Conservation (phyloP, 1,140 invertebrate genomes). For the Tetramorium simillimum region DNA sequence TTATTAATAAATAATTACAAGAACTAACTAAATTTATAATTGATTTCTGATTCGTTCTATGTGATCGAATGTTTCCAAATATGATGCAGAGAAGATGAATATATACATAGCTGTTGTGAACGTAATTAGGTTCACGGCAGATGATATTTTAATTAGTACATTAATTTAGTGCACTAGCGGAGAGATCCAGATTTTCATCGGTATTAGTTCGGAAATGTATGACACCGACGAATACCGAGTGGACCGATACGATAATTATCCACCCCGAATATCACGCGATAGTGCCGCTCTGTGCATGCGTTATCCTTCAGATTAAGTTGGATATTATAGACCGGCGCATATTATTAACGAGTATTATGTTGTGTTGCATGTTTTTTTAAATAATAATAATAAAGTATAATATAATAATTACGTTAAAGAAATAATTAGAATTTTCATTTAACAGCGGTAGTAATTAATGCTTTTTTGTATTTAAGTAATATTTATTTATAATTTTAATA, state of each 20-base stretch:
- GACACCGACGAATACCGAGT: slow-evolving; percentile 31
- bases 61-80: background rate
- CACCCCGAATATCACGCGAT: slow-evolving; percentile 25
- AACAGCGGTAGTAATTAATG: background rate
- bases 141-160: slow-evolving; percentile 41
- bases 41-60: background rate
- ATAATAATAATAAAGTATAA: too few relatives aligned
- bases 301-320: slow-evolving; percentile 4
- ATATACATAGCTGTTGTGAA: background rate
- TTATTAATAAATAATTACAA: background rate
- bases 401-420: background rate
- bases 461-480: background rate
- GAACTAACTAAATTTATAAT: background rate
- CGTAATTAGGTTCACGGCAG: slow-evolving; percentile 20
- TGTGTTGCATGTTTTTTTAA: background rate
- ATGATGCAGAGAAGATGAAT: background rate
- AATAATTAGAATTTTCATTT: background rate
- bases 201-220: slow-evolving; percentile 42
- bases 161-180: background rate
- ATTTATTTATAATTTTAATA: background rate
- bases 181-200: slow-evolving; percentile 42
- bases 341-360: background rate
- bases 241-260: slow-evolving; percentile 48
- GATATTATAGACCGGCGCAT: background rate
- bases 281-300: background rate